Percentiles rank a stretch among this genome's conserved stretches.
Evolutionary conservation across 2,888 invertebrate genomes (phyloP).

Genomic region (Idaea aversata): DNA sequence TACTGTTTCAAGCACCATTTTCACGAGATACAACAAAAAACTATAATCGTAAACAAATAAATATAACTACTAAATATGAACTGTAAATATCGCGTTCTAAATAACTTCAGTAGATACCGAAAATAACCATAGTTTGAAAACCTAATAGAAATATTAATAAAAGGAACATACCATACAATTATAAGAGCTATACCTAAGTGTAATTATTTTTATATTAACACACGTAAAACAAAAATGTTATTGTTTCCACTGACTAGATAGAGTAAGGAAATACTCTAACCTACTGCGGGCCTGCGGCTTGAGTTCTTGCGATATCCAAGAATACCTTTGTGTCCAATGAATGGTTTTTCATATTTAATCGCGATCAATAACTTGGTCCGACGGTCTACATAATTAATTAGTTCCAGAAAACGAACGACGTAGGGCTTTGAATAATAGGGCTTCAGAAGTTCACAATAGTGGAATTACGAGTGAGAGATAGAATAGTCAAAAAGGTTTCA

Average conservation of each 20-base stretch:
- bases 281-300: neutral
- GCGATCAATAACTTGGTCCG: neutral
- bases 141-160: no score
- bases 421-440: neutral
- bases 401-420: neutral
- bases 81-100: neutral
- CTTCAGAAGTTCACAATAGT: neutral
- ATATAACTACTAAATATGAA: no score
- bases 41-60: no score
- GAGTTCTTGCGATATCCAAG: neutral
- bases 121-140: no score
- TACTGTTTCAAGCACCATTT: no score
- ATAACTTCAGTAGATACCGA: no score
- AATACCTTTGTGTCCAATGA: conserved; percentile 5
- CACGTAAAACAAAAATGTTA: neutral
- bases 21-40: neutral
- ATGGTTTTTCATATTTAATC: conserved; percentile 10
- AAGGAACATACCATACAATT: no score
- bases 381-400: neutral
- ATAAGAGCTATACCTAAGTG: no score
- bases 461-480: neutral
- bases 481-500: neutral
- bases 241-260: neutral
- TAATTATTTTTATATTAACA: neutral
- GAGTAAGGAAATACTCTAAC: neutral